Base-by-base conservation (phyloP, 2,888 invertebrate species). In the Bibio marci region DNA sequence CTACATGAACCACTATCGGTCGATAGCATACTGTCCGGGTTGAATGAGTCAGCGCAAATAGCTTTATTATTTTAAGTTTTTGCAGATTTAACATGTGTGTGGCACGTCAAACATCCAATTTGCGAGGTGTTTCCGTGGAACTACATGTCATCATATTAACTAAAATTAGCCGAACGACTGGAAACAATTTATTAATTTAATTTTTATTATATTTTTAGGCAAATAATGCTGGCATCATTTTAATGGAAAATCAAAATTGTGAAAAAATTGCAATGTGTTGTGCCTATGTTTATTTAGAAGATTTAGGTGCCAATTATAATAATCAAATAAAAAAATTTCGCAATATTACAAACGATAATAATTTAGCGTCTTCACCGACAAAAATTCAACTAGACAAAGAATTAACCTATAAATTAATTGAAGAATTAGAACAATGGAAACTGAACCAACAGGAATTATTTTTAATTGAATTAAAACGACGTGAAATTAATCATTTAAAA, bases 401-500 rank as follows among this genome's bases (percentile, higher is more conserved):
- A 46, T 65, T 43, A n/a, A 61, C 62, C 1, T 58, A 66, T 17
- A 70, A 69, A 55, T 69, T 73, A 47, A 68, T 80, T 0, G 66
- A 72, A 27, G 78, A 80, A 44, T 58, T 83, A 2, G 77, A 78
- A 50, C 71, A 71, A 18, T 83, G 82, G 81, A 82, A 80, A 51
- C 69, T 72, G 44, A 64, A 68, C 19, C 74, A 80, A 49, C 73
- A 76, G 50, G 66, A 71, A 43, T 51, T 71, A 7, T 80, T 74
- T 49, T 66, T 70, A 49, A 55, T 59, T 31, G 74, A 74, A 65
- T 50, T 76, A 12, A 67, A 67, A 49, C 65, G 62, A 39, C 74
- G 72, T 52, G 74, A 75, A 49, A 63, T 66, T 15, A 63, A 65
- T 41, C 69, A 73, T 48, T 50, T 71, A 4, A 61, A 64, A 1